phyloP scores from a whole-genome alignment of 1,140 invertebrate genomes.

The Drosophila nigromelanica region DNA sequence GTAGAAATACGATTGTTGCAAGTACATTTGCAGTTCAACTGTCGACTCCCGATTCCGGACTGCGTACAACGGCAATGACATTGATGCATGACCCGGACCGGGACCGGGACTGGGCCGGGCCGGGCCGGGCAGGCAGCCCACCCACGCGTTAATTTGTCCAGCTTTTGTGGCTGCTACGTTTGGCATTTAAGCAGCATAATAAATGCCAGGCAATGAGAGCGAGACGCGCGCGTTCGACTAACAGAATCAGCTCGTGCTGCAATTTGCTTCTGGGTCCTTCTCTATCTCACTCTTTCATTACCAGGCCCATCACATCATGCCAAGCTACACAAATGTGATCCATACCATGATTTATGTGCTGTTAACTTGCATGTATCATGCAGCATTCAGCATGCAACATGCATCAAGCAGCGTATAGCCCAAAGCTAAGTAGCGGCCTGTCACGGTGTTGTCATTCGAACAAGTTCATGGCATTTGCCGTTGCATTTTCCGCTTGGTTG shows the following conservation, averaged over 20 bases:
- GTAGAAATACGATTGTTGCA: constrained; percentile 9
- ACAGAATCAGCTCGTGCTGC: constrained; percentile 13
- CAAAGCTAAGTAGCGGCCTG: constrained; percentile 49
- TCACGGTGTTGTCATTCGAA: constrained; percentile 57
- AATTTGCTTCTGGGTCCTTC: constrained; percentile 7
- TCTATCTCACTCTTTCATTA: neutral
- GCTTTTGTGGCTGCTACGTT: constrained; percentile 58
- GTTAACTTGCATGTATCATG: constrained; percentile 58
- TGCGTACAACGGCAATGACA: constrained; percentile 46
- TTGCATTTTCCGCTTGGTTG: constrained; percentile 59
- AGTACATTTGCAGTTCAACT: constrained; percentile 22
- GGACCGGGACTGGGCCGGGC: neutral
- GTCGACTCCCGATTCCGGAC: neutral
- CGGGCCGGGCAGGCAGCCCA: constrained; percentile 14
- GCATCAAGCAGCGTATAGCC: constrained; percentile 29
- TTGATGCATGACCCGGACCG: constrained; percentile 65
- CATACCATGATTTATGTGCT: constrained; percentile 76
- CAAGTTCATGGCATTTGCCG: constrained; percentile 73
- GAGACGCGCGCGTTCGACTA: constrained; percentile 19
- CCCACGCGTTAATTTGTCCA: constrained; percentile 78
- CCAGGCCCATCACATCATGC: neutral
- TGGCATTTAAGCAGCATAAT: constrained; percentile 68
- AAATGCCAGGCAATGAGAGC: constrained; percentile 67
- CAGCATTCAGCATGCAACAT: constrained; percentile 45
- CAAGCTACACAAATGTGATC: constrained; percentile 38